phyloP scores from a whole-genome alignment of 2,888 invertebrate genomes.

The Panzeria rudis region DNA sequence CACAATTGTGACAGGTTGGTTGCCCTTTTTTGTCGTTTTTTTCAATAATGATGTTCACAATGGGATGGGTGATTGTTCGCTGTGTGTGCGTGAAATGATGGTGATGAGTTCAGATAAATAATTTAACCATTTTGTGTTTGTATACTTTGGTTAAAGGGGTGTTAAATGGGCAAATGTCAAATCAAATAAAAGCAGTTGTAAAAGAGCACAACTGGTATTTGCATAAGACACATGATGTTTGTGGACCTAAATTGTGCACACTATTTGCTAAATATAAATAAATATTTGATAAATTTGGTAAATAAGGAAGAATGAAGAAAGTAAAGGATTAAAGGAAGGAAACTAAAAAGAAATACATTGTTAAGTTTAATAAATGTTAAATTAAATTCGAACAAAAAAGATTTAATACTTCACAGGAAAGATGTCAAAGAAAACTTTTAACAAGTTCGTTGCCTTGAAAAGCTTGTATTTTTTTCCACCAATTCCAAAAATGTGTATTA shows the following conservation, averaged over 20 bases:
- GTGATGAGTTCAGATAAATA: constrained; percentile 71
- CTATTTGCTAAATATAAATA: constrained; percentile 68
- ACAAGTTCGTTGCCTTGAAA: too few relatives aligned
- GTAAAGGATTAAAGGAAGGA: constrained; percentile 45
- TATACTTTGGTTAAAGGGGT: constrained; percentile 69
- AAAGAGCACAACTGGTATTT: constrained; percentile 65
- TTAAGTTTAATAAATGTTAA: constrained; percentile 41
- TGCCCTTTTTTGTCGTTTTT: constrained; percentile 37
- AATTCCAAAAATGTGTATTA: too few relatives aligned
- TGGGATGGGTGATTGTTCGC: neutral
- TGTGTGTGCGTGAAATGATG: constrained; percentile 13
- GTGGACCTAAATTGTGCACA: constrained; percentile 35
- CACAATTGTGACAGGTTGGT: constrained; percentile 67
- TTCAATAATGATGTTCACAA: constrained; percentile 42
- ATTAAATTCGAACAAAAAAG: neutral
- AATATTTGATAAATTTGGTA: constrained; percentile 61
- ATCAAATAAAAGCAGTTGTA: constrained; percentile 63
- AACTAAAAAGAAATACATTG: neutral
- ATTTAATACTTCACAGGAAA: too few relatives aligned
- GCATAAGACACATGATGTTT: constrained; percentile 68
- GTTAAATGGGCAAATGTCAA: constrained; percentile 59
- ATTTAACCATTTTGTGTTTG: constrained; percentile 71
- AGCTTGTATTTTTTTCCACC: too few relatives aligned
- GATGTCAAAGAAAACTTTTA: neutral
- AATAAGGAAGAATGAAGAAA: constrained; percentile 29